Evolutionary conservation across 92 coral and sea anemone genomes (phyloP).

Genomic region (Chrysogorgia sp.): DNA sequence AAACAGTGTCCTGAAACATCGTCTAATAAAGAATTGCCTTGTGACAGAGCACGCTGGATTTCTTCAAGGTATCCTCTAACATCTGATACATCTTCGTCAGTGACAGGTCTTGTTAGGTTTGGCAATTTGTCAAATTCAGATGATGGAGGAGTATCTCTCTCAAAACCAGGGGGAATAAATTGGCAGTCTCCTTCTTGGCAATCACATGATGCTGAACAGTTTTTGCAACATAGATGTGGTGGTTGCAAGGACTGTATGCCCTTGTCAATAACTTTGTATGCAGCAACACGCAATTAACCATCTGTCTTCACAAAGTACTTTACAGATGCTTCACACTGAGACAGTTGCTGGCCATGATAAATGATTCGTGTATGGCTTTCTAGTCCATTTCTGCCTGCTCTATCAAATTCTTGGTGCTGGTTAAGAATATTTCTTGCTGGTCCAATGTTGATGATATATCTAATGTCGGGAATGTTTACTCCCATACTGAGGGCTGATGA

Average conservation of each 20-base stretch:
- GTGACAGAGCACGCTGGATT: conserved; percentile 1
- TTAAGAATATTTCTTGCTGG: conserved; percentile 52
- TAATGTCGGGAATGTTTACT: conserved; percentile 45
- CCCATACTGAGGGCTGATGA: conserved; percentile 64
- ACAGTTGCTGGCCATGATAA: conserved; percentile 52
- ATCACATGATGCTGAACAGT: conserved; percentile 50
- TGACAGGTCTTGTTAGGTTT: conserved; percentile 35
- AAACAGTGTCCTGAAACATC: conserved; percentile 44
- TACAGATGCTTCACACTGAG: conserved; percentile 28
- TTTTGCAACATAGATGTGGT: conserved; percentile 29
- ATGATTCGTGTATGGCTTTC: conserved; percentile 10
- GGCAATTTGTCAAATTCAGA: conserved; percentile 3
- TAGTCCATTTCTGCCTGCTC: conserved; percentile 50
- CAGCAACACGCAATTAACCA: conserved; percentile 42
- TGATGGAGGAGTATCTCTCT: conserved; percentile 5
- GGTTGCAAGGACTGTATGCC: conserved; percentile 33
- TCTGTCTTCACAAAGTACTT: conserved; percentile 43
- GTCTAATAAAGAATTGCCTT: conserved; percentile 6
- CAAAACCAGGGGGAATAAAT: too few species aligned
- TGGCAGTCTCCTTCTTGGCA: conserved; percentile 51
- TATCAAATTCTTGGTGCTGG: conserved; percentile 50
- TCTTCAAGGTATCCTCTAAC: conserved; percentile 43
- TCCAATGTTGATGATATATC: conserved; percentile 41
- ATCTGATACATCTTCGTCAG: conserved; percentile 8
- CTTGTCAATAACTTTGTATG: conserved; percentile 21